Evolutionary conservation across 2,113 vertebrate genomes (phyloP).

Genomic region (Chaetodon auriga): DNA sequence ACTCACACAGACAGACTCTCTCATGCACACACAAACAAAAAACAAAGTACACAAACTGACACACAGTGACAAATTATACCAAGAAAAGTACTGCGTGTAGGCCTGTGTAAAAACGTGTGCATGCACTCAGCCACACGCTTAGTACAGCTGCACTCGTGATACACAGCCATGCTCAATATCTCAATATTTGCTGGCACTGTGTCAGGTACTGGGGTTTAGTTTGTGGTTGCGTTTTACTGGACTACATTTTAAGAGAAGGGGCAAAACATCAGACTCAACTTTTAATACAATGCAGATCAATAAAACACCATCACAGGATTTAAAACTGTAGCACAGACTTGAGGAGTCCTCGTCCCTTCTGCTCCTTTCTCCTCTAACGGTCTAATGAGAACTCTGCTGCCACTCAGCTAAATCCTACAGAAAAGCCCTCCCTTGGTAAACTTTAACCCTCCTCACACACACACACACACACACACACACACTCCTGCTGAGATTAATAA

Average conservation of each 20-base stretch:
- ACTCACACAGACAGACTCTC: constrained; percentile 40
- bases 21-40: constrained; percentile 2
- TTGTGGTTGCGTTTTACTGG: constrained; percentile 18
- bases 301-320: constrained; percentile 5
- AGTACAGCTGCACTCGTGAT: background rate
- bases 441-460: constrained; percentile 38
- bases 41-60: background rate
- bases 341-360: background rate
- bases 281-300: constrained; percentile 7
- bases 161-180: background rate
- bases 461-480: constrained; percentile 5
- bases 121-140: background rate
- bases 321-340: constrained; percentile 3
- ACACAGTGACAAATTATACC: constrained; percentile 1
- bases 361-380: constrained; percentile 14
- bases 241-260: background rate
- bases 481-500: constrained; percentile 57
- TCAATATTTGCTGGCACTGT: background rate
- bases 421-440: constrained; percentile 56
- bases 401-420: constrained; percentile 46
- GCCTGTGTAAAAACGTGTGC: background rate
- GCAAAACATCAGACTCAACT: background rate
- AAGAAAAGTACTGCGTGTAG: background rate
- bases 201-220: background rate
- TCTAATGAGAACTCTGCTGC: constrained; percentile 52